Evolutionary conservation across 1,140 invertebrate species (phyloP), one percentile per base, ranked within the genome.

Genomic region (Ganaspis sp.): DNA sequence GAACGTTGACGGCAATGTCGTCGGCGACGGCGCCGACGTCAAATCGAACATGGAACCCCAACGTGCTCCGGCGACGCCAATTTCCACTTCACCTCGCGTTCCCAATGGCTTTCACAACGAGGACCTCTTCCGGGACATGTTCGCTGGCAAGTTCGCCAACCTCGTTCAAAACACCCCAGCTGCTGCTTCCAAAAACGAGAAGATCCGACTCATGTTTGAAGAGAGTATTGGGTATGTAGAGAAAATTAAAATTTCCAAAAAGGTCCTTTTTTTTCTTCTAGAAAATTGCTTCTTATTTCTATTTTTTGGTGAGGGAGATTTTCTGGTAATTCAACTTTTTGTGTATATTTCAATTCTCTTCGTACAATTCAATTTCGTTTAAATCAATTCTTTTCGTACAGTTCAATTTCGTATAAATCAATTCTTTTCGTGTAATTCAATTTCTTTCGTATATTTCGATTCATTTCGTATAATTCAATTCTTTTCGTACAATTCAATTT

Each of bases 141-240:
- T 91, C 4, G 79, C 87, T 8, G 82, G 82, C 6, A 90, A 90
- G 75, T 86, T 90, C 54, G 82, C 86, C 26, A 83, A 79, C 42
- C 74, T 87, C 73, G 64, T 84, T 53, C 86, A 89, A 76, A 86
- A 87, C 29, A 34, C 29, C 29, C 29, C 29, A 6, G 29, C 29
- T 34, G 29, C 29, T 34, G 29, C 29, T 34, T 2, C 81, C 23
- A 91, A 91, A 70, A 85, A 88, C 72, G 90, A 91, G 69, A 92
- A 92, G 76, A 90, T 92, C 78, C 86, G 89, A 23, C 85, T 89
- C 64, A 87, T 92, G 84, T 87, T 92, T 34, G 90, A 92, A 77
- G 90, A 92, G 77, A 87, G 87, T 78, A 89, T 91, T 79, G 92
- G 91, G 92, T 93, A 79, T 69, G 83, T 76, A n/a, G n/a, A n/a